Conservation (phyloP, 2,113 vertebrate species). For the Neofelis nebulosa region DNA sequence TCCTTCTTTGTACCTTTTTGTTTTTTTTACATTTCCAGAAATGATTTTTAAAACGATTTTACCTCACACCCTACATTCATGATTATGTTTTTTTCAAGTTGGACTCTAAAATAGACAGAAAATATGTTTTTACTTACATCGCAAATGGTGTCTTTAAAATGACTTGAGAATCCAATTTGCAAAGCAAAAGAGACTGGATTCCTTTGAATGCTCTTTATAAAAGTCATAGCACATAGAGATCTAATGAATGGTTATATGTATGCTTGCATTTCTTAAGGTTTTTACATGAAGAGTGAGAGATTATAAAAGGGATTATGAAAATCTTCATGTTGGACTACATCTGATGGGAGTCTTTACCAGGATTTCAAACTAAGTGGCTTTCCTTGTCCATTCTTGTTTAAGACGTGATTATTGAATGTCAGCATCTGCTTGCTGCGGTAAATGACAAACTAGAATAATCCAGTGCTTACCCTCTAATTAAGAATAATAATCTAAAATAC, state of each 20-base stretch:
- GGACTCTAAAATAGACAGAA: not conserved
- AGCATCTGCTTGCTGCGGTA: not conserved
- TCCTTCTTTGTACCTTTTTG: not conserved
- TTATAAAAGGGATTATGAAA: slow-evolving; percentile 50
- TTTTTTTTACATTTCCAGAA: not conserved
- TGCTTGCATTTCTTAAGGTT: not conserved
- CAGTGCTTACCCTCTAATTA: not conserved
- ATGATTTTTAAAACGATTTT: not conserved
- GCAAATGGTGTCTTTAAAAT: slow-evolving; percentile 8
- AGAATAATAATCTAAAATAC: slow-evolving; percentile 6
- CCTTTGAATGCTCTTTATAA: slow-evolving; percentile 1
- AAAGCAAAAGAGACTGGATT: not conserved
- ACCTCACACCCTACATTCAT: not conserved
- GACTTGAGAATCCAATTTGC: slow-evolving; percentile 10
- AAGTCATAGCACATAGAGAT: not conserved
- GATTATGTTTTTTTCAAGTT: slow-evolving; percentile 22
- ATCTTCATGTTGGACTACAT: slow-evolving; percentile 16
- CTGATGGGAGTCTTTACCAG: not conserved
- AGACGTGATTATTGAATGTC: not conserved
- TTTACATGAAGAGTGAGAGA: not conserved
- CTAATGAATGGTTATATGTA: not conserved
- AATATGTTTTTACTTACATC: not conserved
- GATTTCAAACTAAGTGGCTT: slow-evolving; percentile 55
- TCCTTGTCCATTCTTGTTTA: slow-evolving; percentile 5
- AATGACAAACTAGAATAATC: slow-evolving; percentile 19